Evolutionary conservation across 2,888 invertebrate genomes (phyloP).

Genomic region (Choristoneura rosaceana): DNA sequence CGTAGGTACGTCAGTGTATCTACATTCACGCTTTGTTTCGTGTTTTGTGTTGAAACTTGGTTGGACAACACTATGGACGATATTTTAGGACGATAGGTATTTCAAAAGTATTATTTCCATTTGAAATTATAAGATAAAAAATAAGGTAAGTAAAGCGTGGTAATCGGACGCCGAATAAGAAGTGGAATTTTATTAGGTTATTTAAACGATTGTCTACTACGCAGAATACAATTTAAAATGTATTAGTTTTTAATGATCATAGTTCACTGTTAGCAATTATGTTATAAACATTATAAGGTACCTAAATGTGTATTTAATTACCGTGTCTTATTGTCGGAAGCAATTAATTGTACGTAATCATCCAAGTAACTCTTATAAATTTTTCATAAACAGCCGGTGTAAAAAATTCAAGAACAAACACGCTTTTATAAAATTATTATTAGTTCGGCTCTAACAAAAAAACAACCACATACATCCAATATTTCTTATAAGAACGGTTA

Average conservation of each 20-base stretch:
- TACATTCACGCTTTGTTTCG: conserved; percentile 20
- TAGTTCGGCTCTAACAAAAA: neutral
- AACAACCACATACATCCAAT: neutral
- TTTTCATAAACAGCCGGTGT: neutral
- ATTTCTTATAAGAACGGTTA: neutral
- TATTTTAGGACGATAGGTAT: neutral
- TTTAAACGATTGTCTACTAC: no score
- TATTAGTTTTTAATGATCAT: no score
- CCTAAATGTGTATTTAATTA: neutral
- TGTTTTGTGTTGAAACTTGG: conserved; percentile 14
- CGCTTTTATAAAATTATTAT: neutral
- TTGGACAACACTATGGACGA: conserved; percentile 4
- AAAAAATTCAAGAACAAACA: neutral
- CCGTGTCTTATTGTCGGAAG: neutral
- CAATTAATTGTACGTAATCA: neutral
- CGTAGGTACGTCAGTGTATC: conserved; percentile 8
- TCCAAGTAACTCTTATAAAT: neutral
- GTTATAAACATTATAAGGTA: no score
- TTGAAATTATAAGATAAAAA: neutral
- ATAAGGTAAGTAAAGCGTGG: neutral
- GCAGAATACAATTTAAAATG: no score
- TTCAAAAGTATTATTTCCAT: neutral
- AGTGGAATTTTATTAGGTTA: neutral
- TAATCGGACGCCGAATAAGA: no score
- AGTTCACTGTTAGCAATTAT: no score